Evolutionary conservation across 2,113 vertebrate species (phyloP).

Genomic region (Phyllostomus hastatus): DNA sequence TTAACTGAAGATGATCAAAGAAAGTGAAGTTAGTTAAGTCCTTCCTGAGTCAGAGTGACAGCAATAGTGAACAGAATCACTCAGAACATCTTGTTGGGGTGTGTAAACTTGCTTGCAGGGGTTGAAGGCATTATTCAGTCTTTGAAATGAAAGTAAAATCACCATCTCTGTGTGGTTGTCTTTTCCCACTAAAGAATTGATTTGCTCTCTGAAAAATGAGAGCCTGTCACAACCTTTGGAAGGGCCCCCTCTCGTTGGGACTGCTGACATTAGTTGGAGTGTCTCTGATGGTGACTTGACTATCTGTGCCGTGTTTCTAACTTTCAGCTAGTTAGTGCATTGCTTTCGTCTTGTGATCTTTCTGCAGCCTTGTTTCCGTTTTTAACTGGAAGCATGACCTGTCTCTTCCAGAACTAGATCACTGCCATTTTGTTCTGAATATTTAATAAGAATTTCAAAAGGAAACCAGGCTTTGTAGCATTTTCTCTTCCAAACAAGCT

Average conservation of each 20-base stretch:
- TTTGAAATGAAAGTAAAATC: slow-evolving; percentile 46
- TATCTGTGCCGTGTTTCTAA: not conserved
- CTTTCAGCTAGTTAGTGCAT: not conserved
- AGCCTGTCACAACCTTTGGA: not conserved
- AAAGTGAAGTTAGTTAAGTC: not conserved
- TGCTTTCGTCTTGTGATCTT: slow-evolving; percentile 16
- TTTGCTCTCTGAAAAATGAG: not conserved
- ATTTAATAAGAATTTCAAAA: slow-evolving; percentile 48
- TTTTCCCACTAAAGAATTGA: not conserved
- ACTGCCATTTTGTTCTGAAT: slow-evolving; percentile 43
- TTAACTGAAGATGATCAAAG: not conserved
- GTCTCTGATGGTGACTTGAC: not conserved
- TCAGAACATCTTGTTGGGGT: not conserved
- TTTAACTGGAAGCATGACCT: not conserved
- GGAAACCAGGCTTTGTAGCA: not conserved
- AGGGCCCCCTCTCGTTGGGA: not conserved
- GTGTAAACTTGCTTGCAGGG: not conserved
- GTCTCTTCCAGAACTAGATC: not conserved
- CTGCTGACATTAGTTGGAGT: not conserved
- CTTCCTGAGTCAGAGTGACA: not conserved
- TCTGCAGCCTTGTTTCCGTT: not conserved
- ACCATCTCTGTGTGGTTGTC: not conserved
- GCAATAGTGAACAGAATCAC: not conserved
- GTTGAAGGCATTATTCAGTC: not conserved
- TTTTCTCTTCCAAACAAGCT: slow-evolving; percentile 32